These are phyloP conservation scores for Pyrochroa serraticornis DNA, from an alignment of 2,888 invertebrate species.

Conservation along the genomic window DNA sequence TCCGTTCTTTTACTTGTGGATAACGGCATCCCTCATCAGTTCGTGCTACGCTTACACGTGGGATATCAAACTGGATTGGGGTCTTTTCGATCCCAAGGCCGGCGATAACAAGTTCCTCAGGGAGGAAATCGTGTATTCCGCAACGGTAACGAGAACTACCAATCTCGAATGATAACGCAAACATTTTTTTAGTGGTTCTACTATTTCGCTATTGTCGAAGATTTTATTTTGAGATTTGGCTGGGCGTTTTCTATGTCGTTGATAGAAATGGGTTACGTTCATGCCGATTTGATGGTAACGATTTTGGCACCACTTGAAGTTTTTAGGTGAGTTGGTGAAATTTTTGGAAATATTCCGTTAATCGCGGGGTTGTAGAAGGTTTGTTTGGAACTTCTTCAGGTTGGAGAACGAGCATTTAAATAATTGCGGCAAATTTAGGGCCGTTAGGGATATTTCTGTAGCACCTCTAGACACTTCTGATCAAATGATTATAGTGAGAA, in stretches of 20 bases:
- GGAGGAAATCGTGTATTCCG: conserved; percentile 95
- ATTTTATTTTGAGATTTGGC: conserved; percentile 88
- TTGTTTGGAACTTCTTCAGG: conserved; percentile 99
- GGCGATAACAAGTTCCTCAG: conserved; percentile 90
- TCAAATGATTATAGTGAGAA: conserved; percentile 84
- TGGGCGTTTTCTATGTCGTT: conserved; percentile 91
- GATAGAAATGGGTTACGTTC: conserved; percentile 77
- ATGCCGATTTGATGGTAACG: conserved; percentile 82
- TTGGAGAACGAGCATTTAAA: conserved; percentile 99
- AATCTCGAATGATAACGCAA: not conserved
- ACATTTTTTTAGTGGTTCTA: conserved; percentile 76
- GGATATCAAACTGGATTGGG: conserved; percentile 99
- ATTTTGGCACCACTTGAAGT: conserved; percentile 87
- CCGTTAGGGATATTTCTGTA: conserved; percentile 96
- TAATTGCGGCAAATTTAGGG: conserved; percentile 98
- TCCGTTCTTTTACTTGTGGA: conserved; percentile 90
- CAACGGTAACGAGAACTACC: conserved; percentile 66
- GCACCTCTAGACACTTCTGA: conserved; percentile 93
- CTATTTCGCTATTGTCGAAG: conserved; percentile 96
- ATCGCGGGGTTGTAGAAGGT: conserved; percentile 67
- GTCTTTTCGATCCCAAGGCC: conserved; percentile 87
- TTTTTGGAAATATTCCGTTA: not conserved
- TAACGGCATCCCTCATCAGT: conserved; percentile 81
- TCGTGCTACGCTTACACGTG: conserved; percentile 96
- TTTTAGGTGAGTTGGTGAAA: conserved; percentile 68